Percentiles rank a stretch among this genome's conserved stretches.
These are phyloP conservation scores for Aplocera efformata DNA, from an alignment of 2,888 invertebrate species.

Conservation along the genomic window DNA sequence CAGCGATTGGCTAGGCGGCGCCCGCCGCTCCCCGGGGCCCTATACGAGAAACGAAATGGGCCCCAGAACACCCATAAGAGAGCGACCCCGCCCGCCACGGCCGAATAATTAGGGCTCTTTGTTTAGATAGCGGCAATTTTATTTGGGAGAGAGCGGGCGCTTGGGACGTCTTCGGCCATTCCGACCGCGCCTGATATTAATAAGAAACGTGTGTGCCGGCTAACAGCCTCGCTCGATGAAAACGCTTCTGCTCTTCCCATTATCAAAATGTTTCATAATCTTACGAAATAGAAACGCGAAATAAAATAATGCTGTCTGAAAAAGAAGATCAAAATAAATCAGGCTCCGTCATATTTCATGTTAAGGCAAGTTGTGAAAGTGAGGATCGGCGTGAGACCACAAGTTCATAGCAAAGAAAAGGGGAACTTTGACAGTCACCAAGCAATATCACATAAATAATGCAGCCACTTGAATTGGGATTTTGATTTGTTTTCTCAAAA, in stretches of 20 bases:
- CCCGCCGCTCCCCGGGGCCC: slow-evolving; percentile 81
- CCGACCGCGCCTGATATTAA: slow-evolving; percentile 75
- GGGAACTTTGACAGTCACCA: slow-evolving; percentile 65
- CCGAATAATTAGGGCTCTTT: slow-evolving; percentile 84
- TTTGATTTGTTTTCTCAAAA: slow-evolving; percentile 78
- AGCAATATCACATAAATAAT: slow-evolving; percentile 79
- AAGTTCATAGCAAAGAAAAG: slow-evolving; percentile 67
- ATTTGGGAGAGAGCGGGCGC: slow-evolving; percentile 80
- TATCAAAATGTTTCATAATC: slow-evolving; percentile 28
- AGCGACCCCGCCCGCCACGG: slow-evolving; percentile 84
- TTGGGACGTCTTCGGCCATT: slow-evolving; percentile 78
- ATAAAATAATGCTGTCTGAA: too few relatives aligned
- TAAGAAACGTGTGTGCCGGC: slow-evolving; percentile 73
- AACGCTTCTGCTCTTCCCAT: slow-evolving; percentile 46
- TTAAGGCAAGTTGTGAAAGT: slow-evolving; percentile 59
- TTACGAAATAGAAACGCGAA: too few relatives aligned
- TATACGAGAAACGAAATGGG: slow-evolving; percentile 84
- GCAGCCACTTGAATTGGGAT: slow-evolving; percentile 74
- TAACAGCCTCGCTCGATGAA: slow-evolving; percentile 46
- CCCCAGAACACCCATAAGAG: slow-evolving; percentile 86
- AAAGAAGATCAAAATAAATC: slow-evolving; percentile 19
- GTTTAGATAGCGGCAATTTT: slow-evolving; percentile 82
- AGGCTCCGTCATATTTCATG: slow-evolving; percentile 32
- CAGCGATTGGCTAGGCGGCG: slow-evolving; percentile 83
- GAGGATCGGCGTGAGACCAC: slow-evolving; percentile 55